Evolutionary conservation across 2,888 invertebrate species (phyloP).

Genomic region (Ormyrus thymus): DNA sequence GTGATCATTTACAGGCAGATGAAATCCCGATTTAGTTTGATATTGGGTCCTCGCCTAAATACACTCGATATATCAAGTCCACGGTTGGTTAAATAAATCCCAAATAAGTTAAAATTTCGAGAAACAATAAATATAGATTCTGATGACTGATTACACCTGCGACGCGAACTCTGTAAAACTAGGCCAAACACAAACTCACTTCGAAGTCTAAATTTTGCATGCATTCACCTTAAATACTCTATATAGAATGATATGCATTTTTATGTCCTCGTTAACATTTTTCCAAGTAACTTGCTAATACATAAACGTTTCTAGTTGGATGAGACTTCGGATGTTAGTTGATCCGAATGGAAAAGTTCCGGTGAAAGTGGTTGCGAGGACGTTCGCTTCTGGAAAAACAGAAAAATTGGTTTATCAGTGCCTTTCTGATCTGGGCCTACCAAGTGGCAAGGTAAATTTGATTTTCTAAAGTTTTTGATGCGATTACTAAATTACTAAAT

Average conservation of each 20-base stretch:
- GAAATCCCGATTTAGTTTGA: conserved; percentile 15
- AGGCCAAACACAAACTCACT: too few relatives aligned
- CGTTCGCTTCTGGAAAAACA: conserved; percentile 99
- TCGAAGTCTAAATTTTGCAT: too few relatives aligned
- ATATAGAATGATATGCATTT: too few relatives aligned
- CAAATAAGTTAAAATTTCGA: background rate
- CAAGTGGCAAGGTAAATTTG: conserved; percentile 85
- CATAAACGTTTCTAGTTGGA: conserved; percentile 87
- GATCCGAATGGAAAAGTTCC: conserved; percentile 97
- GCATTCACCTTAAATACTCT: too few relatives aligned
- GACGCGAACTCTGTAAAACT: too few relatives aligned
- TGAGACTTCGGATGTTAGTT: conserved; percentile 94
- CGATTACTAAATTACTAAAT: background rate
- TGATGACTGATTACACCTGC: too few relatives aligned
- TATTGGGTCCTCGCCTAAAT: background rate
- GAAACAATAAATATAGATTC: too few relatives aligned
- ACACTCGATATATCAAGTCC: background rate
- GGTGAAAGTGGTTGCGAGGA: conserved; percentile 95
- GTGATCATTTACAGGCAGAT: conserved; percentile 2
- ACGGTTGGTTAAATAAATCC: background rate
- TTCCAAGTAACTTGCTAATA: too few relatives aligned
- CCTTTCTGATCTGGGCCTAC: conserved; percentile 93
- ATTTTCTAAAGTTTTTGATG: background rate
- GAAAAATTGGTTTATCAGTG: conserved; percentile 99
- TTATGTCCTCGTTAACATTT: too few relatives aligned